A percentile compares a stretch with the other conserved stretches of the same genome.
Evolutionary conservation across 2,797 vertebrate species (phyloP).

Genomic region (Pseudochaenichthys georgianus): DNA sequence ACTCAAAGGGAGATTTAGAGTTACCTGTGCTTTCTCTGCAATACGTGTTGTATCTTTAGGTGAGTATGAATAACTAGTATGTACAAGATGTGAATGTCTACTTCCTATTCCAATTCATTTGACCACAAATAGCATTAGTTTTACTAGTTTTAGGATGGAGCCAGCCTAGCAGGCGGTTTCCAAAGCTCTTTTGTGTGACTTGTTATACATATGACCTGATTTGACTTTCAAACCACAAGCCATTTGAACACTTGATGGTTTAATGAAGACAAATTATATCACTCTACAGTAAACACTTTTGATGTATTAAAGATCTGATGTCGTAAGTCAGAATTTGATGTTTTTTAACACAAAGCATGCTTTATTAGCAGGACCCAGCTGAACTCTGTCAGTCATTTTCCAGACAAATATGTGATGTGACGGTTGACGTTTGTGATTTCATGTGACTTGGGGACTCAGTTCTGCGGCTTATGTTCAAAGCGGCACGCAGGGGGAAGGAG

Average conservation of each 20-base stretch:
- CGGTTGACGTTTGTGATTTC: constrained; percentile 67
- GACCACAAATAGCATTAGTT: background rate
- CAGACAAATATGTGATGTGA: constrained; percentile 68
- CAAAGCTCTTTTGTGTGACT: constrained; percentile 7
- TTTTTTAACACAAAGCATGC: constrained; percentile 43
- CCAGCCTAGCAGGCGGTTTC: constrained; percentile 13
- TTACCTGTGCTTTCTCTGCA: constrained; percentile 1
- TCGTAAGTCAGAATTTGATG: constrained; percentile 39
- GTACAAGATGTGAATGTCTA: background rate
- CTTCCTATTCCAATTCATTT: background rate
- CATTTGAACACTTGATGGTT: constrained; percentile 36
- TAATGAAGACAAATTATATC: constrained; percentile 41
- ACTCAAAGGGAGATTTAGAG: background rate
- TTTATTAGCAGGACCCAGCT: constrained; percentile 61
- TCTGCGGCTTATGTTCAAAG: constrained; percentile 59
- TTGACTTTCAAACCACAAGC: constrained; percentile 21
- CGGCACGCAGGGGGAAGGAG: constrained; percentile 41
- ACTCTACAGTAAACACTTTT: constrained; percentile 35
- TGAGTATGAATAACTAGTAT: background rate
- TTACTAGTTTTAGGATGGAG: background rate
- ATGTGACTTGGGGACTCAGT: constrained; percentile 63
- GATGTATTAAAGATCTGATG: constrained; percentile 38
- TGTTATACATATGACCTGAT: constrained; percentile 23
- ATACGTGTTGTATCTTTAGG: background rate
- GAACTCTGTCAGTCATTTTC: constrained; percentile 61